These are phyloP conservation scores for Poeciliopsis turrubarensis DNA, from an alignment of 2,113 vertebrate genomes.

Conservation along the genomic window DNA sequence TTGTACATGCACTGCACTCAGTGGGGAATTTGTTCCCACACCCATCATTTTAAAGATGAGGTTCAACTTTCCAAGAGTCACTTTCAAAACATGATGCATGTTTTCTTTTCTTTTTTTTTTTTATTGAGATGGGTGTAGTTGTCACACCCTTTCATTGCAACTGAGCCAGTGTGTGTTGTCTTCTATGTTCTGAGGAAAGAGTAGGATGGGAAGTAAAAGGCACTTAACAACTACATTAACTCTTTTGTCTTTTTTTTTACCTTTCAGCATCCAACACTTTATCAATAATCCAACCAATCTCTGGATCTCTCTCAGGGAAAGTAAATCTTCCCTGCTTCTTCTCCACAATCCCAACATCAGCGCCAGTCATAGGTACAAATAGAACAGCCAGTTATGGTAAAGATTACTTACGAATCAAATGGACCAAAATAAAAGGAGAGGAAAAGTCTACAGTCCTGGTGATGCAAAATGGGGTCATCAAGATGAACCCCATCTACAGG, in stretches of 20 bases:
- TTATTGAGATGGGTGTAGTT: constrained; percentile 58
- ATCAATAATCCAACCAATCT: constrained; percentile 78
- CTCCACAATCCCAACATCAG: constrained; percentile 85
- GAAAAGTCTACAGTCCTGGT: constrained; percentile 90
- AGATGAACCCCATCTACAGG: constrained; percentile 88
- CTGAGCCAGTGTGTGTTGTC: constrained; percentile 38
- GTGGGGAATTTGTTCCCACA: constrained; percentile 55
- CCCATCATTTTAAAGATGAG: constrained; percentile 60
- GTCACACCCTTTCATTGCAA: constrained; percentile 52
- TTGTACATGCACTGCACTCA: constrained; percentile 24
- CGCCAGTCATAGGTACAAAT: constrained; percentile 79
- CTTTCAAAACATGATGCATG: constrained; percentile 64
- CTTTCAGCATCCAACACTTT: constrained; percentile 67
- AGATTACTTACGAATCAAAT: constrained; percentile 93
- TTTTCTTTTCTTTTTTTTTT: constrained; percentile 46
- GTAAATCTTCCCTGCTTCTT: constrained; percentile 92
- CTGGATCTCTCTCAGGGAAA: constrained; percentile 88
- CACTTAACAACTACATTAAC: constrained; percentile 17
- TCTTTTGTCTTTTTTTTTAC: constrained; percentile 19
- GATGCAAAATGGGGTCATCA: constrained; percentile 91
- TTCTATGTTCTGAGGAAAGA: constrained; percentile 10
- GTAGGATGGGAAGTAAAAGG: neutral
- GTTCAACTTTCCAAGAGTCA: constrained; percentile 65
- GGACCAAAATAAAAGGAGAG: constrained; percentile 89
- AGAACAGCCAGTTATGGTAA: constrained; percentile 62